These are phyloP conservation scores for Apodemus agrarius DNA, from an alignment of 2,797 vertebrate species.

Conservation along the genomic window DNA sequence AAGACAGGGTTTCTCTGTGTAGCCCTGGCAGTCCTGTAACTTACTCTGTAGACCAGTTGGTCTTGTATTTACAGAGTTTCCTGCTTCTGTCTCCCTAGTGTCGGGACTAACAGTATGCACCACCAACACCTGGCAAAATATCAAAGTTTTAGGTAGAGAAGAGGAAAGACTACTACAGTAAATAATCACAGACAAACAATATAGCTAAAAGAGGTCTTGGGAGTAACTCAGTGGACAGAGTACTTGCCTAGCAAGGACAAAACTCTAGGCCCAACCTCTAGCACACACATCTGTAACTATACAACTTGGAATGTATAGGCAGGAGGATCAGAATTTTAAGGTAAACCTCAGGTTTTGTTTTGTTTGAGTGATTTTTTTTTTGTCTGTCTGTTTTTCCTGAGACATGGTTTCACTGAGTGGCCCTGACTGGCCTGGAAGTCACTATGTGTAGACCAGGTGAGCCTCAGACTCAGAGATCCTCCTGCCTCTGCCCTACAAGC, in stretches of 20 bases:
- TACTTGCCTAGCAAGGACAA: not conserved
- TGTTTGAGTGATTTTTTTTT: too few relatives aligned
- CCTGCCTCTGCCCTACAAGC: not conserved
- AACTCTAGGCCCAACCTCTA: not conserved
- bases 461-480: not conserved
- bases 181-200: not conserved
- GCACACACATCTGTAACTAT: not conserved
- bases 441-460: not conserved
- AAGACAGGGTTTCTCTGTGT: not conserved
- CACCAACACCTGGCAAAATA: not conserved
- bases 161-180: conserved; percentile 2
- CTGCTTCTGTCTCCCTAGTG: not conserved
- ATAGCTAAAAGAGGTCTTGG: not conserved
- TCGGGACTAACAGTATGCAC: not conserved
- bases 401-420: not conserved
- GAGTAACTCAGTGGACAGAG: not conserved
- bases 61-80: not conserved
- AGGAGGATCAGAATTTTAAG: not conserved
- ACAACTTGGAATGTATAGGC: not conserved
- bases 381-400: not conserved
- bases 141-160: not conserved
- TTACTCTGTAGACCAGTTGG: not conserved
- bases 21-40: not conserved
- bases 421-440: not conserved
- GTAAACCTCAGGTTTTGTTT: not conserved